Evolutionary conservation across 2,113 vertebrate genomes (phyloP).

Genomic region (Ibidorhyncha struthersii): DNA sequence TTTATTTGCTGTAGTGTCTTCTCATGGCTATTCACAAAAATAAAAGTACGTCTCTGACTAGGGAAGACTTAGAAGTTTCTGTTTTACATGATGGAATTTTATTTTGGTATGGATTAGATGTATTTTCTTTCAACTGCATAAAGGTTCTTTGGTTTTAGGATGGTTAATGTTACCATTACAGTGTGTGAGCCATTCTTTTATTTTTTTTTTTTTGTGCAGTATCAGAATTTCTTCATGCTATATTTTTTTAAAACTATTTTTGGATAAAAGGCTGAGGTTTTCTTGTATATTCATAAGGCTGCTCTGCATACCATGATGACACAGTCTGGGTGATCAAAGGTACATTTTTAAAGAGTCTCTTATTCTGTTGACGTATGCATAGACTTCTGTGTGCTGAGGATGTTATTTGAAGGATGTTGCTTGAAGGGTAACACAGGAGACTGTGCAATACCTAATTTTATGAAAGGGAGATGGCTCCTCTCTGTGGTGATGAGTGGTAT

Average conservation of each 20-base stretch:
- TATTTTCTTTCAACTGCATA: neutral
- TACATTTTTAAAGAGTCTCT: neutral
- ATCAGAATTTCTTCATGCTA: neutral
- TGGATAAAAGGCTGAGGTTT: constrained; percentile 7
- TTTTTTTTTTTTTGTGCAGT: neutral
- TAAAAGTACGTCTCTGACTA: neutral
- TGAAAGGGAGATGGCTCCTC: constrained; percentile 9
- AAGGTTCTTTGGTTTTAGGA: neutral
- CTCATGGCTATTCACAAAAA: neutral
- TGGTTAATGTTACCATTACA: neutral
- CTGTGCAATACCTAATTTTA: neutral
- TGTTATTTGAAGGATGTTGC: neutral
- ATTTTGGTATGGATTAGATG: neutral
- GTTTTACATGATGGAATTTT: neutral
- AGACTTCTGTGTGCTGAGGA: neutral
- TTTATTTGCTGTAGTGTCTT: neutral
- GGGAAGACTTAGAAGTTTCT: neutral
- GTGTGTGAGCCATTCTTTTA: neutral
- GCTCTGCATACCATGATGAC: neutral
- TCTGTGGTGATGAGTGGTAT: neutral
- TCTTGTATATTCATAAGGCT: neutral
- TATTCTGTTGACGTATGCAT: neutral
- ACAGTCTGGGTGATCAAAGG: constrained; percentile 16
- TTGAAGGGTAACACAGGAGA: neutral
- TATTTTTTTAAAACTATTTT: neutral